Evolutionary conservation across 1,140 invertebrate genomes (phyloP), one percentile per base, ranked within the genome.

Genomic region (Philotrypesis tridentata): DNA sequence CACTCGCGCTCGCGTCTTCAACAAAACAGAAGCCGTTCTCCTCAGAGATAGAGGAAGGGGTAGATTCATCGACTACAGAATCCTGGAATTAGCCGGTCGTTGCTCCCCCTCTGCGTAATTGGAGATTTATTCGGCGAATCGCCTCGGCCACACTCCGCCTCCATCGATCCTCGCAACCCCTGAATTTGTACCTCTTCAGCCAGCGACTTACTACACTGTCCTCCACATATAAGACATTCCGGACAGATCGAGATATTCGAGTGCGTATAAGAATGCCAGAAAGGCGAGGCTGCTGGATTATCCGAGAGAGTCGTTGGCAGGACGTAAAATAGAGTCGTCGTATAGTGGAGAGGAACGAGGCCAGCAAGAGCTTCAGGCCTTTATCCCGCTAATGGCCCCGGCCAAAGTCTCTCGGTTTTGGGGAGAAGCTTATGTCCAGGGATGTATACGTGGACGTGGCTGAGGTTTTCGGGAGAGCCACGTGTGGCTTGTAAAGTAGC

Each of bases 51-150:
- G 0, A 40, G 21, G 29, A 65, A 70, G 37, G 17, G 48, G 37
- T n/a, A 82, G 80, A 79, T 82, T 81, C 84, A 84, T 67, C 79
- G 65, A 78, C 48, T 55, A 55, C n/a, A 82, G 77, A 86, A 61
- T 74, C 61, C 25, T 5, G 79, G 65, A 86, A 67, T 80, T 80
- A 80, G 72, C 27, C 43, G 61, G 27, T 68, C 61, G 37, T 60
- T 68, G 61, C 31, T 65, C 40, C 37, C 40, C 1, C 21, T 55
- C 0, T 21, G 48, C 48, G 48, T 75, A 80, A 80, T 80, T 74
- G 61, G 40, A 74, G 79, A 80, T 73, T 74, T 77, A 67, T 81
- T 61, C 72, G 65, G 12, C 31, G 60, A 37, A 71, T 68, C 63
- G 33, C 72, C 14, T 43, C 6, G 23, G 21, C 12, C 67, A 29